Conservation (phyloP, 2,797 vertebrate genomes). For the Cyclura pinguis region DNA sequence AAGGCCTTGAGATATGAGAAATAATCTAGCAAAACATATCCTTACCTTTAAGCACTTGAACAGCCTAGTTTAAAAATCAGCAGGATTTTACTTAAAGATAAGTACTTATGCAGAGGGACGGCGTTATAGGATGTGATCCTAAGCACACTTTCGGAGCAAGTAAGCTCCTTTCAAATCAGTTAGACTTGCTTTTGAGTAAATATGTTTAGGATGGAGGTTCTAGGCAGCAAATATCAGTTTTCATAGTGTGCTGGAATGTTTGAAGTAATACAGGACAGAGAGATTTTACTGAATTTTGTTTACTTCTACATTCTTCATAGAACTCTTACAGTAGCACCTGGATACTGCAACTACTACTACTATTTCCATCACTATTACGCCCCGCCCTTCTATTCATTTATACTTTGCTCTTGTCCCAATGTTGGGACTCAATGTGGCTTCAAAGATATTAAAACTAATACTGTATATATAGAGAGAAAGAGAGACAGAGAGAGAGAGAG, state of each 20-base stretch:
- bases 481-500: no score
- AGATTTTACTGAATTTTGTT: slow-evolving; percentile 13
- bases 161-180: slow-evolving; percentile 18
- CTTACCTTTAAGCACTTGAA: slow-evolving; percentile 64
- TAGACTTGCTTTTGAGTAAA: slow-evolving; percentile 14
- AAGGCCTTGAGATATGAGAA: slow-evolving; percentile 34
- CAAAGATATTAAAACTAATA: no score
- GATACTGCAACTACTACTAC: background rate
- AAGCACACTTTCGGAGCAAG: slow-evolving; percentile 1
- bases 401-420: no score
- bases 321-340: slow-evolving; percentile 2
- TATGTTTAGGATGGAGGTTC: background rate
- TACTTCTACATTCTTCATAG: background rate
- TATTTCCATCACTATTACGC: no score
- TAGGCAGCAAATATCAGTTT: background rate
- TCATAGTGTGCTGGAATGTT: background rate
- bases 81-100: slow-evolving; percentile 63
- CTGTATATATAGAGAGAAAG: no score
- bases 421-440: no score
- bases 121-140: slow-evolving; percentile 12
- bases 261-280: accelerated
- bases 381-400: no score
- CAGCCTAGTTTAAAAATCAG: slow-evolving; percentile 61
- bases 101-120: slow-evolving; percentile 28
- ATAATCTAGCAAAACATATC: slow-evolving; percentile 41